Conservation (phyloP, 2,113 vertebrate genomes). For the Protobothrops mucrosquamatus region DNA sequence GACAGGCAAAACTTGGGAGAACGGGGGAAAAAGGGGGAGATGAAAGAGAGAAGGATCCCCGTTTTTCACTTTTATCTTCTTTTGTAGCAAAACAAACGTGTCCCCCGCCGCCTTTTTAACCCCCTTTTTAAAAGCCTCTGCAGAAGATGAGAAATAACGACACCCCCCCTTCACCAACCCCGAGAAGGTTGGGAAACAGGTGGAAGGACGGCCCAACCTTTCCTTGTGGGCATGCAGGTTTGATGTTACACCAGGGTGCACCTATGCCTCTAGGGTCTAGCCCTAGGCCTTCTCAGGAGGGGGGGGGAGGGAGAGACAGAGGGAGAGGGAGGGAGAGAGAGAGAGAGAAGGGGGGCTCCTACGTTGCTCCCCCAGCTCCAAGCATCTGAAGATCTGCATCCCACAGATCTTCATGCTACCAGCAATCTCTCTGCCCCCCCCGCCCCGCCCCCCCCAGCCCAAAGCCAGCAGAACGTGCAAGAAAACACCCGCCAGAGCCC, state of each 20-base stretch:
- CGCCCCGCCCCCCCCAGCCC: not conserved
- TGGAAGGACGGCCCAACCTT: not conserved
- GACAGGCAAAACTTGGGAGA: conserved; percentile 47
- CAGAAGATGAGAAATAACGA: not conserved
- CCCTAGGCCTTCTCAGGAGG: not conserved
- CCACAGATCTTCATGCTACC: not conserved
- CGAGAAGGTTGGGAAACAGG: not conserved
- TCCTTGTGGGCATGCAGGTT: not conserved
- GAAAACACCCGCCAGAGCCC: not conserved
- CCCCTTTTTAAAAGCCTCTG: not conserved
- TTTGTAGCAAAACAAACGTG: not conserved
- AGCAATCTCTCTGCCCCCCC: not conserved
- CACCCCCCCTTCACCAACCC: not conserved
- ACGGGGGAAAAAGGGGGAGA: not conserved
- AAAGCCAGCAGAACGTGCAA: not conserved
- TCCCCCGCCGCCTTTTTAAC: not conserved
- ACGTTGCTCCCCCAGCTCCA: not conserved
- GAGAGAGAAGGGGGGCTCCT: not conserved
- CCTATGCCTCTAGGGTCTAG: not conserved
- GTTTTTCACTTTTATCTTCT: not conserved
- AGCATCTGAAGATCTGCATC: not conserved
- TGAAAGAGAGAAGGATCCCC: not conserved
- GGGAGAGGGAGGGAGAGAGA: too few relatives aligned
- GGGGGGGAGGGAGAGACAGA: too few relatives aligned
- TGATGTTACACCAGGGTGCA: not conserved